Base-by-base conservation (phyloP, 2,113 vertebrate genomes). In the Atherinomorus stipes region DNA sequence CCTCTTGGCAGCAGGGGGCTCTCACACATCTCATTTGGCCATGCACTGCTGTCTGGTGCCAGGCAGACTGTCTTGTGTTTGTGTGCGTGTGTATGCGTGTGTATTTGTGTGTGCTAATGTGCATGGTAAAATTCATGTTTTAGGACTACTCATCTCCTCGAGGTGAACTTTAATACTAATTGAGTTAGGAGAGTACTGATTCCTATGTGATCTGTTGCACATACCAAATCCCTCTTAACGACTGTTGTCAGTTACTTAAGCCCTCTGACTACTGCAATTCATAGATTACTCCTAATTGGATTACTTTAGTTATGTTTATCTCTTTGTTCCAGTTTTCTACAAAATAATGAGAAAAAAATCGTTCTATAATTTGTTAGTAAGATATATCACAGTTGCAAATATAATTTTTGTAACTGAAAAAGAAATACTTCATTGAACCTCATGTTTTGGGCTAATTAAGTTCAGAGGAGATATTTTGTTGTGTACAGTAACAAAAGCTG, bases 1-100 rank as follows among this genome's bases (percentile, higher is more conserved):
- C 88, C 91, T 93, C 83, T 89, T 88, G 92, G 91, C 93, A 93
- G 93, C 91, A 92, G 92, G 92, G 92, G 92, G 91, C 92, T 92
- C 92, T 92, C 86, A 92, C 90, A 92, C 90, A 93, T 93, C 90
- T 92, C 87, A 86, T 89, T 92, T 91, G 81, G 83, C 91, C 65
- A 61, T 68, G 86, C 83, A 69, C 83, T 90, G 81, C 85, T 88
- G 90, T 88, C 93, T 95, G 94, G 94, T 93, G 94, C 94, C 94
- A 94, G 90, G 90, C 92, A 94, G 92, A 90, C 93, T 94, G 89
- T 92, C 90, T 88, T 88, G 74, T 76, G 26, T 66, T 49, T 77
- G 68, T 77, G 78, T 75, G 68, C 49, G 63, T 85, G 78, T 74
- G 72, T 57, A 68, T 75, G 68, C 49, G 63, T 85, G 70, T 34